These are phyloP conservation scores for Datnioides undecimradiatus DNA, from an alignment of 2,113 vertebrate genomes.

Conservation along the genomic window DNA sequence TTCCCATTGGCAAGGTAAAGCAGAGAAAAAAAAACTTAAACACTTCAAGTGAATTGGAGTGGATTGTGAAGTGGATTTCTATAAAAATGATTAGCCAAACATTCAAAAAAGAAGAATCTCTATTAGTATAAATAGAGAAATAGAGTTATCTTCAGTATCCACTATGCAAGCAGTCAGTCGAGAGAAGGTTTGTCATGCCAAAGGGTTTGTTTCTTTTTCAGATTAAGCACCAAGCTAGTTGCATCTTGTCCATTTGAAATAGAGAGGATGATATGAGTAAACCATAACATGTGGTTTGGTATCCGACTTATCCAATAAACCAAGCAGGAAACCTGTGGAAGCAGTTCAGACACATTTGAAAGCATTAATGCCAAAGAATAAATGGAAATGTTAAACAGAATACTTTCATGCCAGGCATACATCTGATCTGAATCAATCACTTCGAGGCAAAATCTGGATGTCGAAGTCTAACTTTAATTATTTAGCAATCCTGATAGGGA, in stretches of 20 bases:
- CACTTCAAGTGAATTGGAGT: no score
- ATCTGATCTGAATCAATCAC: not conserved
- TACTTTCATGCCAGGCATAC: not conserved
- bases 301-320: not conserved
- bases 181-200: not conserved
- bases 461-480: not conserved
- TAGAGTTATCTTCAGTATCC: not conserved
- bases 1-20: no score
- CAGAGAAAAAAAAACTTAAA: no score
- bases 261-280: no score
- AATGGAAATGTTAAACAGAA: slow-evolving; percentile 1
- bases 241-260: not conserved
- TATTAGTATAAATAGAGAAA: no score
- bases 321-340: not conserved
- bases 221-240: not conserved
- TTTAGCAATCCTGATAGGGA: no score
- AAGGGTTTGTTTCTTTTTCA: not conserved
- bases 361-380: not conserved
- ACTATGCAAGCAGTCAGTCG: no score
- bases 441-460: not conserved
- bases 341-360: not conserved
- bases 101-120: no score
- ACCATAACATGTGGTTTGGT: no score
- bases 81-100: no score
- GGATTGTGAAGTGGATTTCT: no score